Evolutionary conservation across 2,113 vertebrate genomes (phyloP), one percentile per base, ranked within the genome.

Genomic region (Elgaria multicarinata): DNA sequence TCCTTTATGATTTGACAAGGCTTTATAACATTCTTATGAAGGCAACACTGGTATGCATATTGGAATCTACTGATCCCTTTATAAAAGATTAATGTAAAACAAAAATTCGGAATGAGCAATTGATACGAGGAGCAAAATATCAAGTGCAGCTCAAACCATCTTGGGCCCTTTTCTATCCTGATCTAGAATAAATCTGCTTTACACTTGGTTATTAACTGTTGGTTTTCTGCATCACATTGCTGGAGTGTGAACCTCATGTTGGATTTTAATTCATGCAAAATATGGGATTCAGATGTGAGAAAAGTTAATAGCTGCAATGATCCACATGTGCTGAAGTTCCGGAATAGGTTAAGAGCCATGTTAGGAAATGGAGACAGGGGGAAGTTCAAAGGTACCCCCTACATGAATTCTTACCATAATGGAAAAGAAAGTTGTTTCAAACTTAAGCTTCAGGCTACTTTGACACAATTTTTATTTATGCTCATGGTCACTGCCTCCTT

Each of bases 391-490:
- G 53, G 24, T 22, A 92, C 31, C 22, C 62, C 31, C 66, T 87
- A 6, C 7, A 26, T 4, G 18, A 85, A 90, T 88, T 62, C 76
- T 85, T 55, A 26, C 26, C 74, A 76, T 18, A 87, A 42, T 26
- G 22, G 62, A 66, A 91, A 3, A 62, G 33, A 85, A 66, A 28
- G 39, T 5, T 9, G 53, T 71, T 72, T 79, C 75, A 74, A 46
- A 76, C 66, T 85, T n/a, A 77, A 91, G 28, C 67, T 83, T 39
- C 72, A 67, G 86, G 24, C 6, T 22, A 62, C 62, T 91, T 90
- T 16, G 77, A 86, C 88, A 89, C 87, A 74, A 82, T 83, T 87
- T 77, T 69, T 80, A 62, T 87, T 81, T 39, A 58, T 22, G 53
- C 31, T 62, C 64, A 74, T 1, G 39, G 82, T 24, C 50, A 75